Evolutionary conservation across 2,113 vertebrate species (phyloP), one percentile per base, ranked within the genome.

Genomic region (Hippoglossus stenolepis): DNA sequence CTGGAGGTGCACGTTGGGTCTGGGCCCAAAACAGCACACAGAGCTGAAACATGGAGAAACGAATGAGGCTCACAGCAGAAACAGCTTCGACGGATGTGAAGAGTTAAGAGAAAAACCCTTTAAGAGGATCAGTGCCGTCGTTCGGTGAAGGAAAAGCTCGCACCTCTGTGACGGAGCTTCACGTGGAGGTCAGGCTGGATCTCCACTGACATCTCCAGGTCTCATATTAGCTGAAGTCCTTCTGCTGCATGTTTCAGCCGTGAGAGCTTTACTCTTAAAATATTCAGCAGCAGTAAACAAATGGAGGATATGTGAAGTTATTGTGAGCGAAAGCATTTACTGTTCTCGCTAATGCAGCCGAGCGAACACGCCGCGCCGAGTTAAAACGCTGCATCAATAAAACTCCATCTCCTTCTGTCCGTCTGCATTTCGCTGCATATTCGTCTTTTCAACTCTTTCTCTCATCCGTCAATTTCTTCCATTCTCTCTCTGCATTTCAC

Each of bases 241-340:
- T 7, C 31, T 31, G 31, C 31, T 31, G 31, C 31, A 31, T 43
- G 9, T 82, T 67, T 87, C 58, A 84, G 65, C 23, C 43, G 51
- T 80, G 79, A 88, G 85, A 88, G 86, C 86, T 79, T 70, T 24
- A 71, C 77, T 87, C 78, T 77, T 90, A 62, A 83, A 90, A 82
- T 83, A 83, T 87, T 86, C 82, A 81, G 73, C 82, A 64, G 84
- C 54, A 10, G 73, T 80, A 86, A 85, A 88, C 82, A 73, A 5
- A 51, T 1, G 31, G 31, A 31, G 31, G 31, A 31, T 66, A 65
- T 78, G 68, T 86, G 81, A 80, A 80, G 88, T 77, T 58, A 64
- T 20, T 69, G 79, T 67, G 80, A 82, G 89, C 65, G 71, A 72
- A 85, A 79, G 82, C 82, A 75, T 85, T 89, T 85, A 83, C 73